Percentiles rank a stretch among this genome's conserved stretches.
These are phyloP conservation scores for Oreochromis niloticus DNA, from an alignment of 2,113 vertebrate species.

Conservation along the genomic window DNA sequence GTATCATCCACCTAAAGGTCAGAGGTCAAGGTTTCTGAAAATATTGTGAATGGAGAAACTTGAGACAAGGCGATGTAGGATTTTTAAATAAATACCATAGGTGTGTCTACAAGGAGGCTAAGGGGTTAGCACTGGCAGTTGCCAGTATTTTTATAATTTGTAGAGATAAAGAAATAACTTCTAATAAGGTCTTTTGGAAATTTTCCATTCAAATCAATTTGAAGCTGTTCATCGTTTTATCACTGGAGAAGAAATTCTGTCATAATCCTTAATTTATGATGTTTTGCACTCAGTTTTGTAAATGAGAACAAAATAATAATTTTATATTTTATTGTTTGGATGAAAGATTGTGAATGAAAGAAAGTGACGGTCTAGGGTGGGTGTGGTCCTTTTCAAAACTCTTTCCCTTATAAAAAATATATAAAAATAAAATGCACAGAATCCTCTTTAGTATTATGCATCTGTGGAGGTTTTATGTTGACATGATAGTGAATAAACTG, in stretches of 20 bases:
- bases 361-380: neutral
- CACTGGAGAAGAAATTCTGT: neutral
- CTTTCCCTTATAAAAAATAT: neutral
- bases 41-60: neutral
- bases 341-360: neutral
- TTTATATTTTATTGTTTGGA: neutral
- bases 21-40: neutral
- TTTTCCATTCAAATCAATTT: neutral
- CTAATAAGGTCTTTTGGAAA: neutral
- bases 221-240: neutral
- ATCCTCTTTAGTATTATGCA: neutral
- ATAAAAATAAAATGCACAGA: neutral
- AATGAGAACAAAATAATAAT: neutral
- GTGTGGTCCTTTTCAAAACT: neutral
- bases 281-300: neutral
- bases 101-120: neutral
- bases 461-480: neutral
- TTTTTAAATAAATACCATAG: neutral
- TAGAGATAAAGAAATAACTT: neutral
- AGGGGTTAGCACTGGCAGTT: rapidly evolving
- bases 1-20: neutral
- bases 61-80: neutral
- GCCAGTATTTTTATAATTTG: rapidly evolving
- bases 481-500: neutral
- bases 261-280: neutral